A percentile compares a stretch with the other conserved stretches of the same genome.
Evolutionary conservation across 2,113 vertebrate species (phyloP).

Genomic region (Tenebrosternarchus preto): DNA sequence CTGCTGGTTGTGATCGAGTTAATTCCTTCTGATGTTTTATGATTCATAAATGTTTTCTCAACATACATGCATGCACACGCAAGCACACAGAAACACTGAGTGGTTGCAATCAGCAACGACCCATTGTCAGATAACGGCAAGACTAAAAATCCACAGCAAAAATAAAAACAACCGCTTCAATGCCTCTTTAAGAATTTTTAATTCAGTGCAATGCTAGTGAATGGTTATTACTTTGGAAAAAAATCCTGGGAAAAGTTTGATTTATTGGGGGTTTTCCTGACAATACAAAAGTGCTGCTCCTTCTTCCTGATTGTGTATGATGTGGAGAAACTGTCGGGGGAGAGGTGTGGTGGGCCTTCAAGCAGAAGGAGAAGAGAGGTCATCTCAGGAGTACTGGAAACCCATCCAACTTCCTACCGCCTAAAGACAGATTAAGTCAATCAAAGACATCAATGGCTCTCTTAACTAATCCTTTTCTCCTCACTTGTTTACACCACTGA

Average conservation of each 20-base stretch:
- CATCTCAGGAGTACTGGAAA: constrained; percentile 48
- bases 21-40: background rate
- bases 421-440: constrained; percentile 63
- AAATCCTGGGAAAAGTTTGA: constrained; percentile 10
- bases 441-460: constrained; percentile 63
- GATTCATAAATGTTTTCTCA: background rate
- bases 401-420: constrained; percentile 57
- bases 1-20: background rate
- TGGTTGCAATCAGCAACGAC: too few species aligned
- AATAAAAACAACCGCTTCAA: background rate
- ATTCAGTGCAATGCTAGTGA: background rate
- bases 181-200: constrained; percentile 22
- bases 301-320: background rate
- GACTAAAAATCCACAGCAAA: constrained; percentile 1
- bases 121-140: too few species aligned
- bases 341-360: background rate
- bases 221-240: background rate
- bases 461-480: constrained; percentile 60
- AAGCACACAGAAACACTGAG: background rate
- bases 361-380: constrained; percentile 32
- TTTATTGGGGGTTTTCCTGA: constrained; percentile 24
- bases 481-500: constrained; percentile 59
- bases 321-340: background rate
- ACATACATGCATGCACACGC: background rate
- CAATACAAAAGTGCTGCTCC: background rate